These are phyloP conservation scores for Pollimyrus isidori DNA, from an alignment of 2,113 vertebrate species.

Conservation along the genomic window DNA sequence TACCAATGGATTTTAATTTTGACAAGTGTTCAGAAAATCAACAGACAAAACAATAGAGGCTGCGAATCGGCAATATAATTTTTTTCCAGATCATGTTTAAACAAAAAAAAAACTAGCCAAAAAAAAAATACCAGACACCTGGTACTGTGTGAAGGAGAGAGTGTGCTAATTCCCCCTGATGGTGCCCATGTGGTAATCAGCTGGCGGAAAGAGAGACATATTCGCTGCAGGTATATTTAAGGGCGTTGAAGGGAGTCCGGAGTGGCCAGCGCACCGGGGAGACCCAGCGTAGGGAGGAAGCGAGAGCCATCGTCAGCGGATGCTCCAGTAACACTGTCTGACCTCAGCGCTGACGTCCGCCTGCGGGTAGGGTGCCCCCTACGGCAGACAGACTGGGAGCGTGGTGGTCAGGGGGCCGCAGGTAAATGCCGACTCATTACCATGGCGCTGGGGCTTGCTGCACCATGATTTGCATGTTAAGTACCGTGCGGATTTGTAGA, in stretches of 20 bases:
- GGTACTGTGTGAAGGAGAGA: background rate
- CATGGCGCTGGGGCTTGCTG: background rate
- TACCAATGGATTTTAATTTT: background rate
- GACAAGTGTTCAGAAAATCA: background rate
- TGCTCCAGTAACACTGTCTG: background rate
- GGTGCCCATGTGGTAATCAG: background rate
- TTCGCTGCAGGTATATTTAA: background rate
- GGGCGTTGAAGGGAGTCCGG: background rate
- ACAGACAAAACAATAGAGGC: background rate
- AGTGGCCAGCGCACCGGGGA: background rate
- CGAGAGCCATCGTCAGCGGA: background rate
- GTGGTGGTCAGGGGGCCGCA: background rate
- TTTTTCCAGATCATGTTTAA: background rate
- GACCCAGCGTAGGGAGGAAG: background rate
- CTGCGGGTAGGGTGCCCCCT: constrained; percentile 10
- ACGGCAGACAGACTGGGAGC: background rate
- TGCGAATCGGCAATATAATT: background rate
- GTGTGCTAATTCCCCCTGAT: background rate
- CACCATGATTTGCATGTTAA: constrained; percentile 27
- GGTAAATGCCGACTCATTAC: constrained; percentile 19
- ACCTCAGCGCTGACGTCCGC: background rate
- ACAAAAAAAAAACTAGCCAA: no score
- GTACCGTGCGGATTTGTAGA: constrained; percentile 15
- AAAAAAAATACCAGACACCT: background rate
- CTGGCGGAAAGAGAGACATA: background rate